A percentile compares a stretch with the other conserved stretches of the same genome.
phyloP scores from a whole-genome alignment of 2,888 invertebrate genomes.

The Lycophotia porphyrea region DNA sequence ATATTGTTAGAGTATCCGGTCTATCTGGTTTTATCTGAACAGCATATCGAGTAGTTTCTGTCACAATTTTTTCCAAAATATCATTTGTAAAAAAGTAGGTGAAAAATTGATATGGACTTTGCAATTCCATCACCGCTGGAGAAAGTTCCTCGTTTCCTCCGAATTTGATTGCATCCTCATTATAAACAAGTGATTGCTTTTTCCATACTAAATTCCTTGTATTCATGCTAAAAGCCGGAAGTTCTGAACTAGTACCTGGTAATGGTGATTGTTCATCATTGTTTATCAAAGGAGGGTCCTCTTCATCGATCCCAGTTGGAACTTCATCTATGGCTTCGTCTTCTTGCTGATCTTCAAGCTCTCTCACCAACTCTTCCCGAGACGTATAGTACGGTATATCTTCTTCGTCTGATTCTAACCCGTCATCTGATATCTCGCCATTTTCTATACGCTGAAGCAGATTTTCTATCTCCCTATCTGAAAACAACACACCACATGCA shows the following conservation, averaged over 20 bases:
- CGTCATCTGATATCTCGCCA: constrained; percentile 54
- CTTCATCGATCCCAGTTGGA: constrained; percentile 12
- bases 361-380: constrained; percentile 37
- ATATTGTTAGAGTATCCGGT: not conserved
- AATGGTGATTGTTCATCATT: constrained; percentile 6
- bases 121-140: constrained; percentile 49
- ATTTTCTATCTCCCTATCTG: constrained; percentile 43
- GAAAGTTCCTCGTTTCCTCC: constrained; percentile 44
- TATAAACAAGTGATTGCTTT: constrained; percentile 43
- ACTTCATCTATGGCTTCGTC: constrained; percentile 19
- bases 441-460: constrained; percentile 39
- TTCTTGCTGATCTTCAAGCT: constrained; percentile 40
- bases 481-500: constrained; percentile 38
- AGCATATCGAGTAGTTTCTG: constrained; percentile 6
- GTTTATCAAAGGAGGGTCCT: too few relatives aligned
- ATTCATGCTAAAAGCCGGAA: constrained; percentile 10
- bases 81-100: constrained; percentile 50
- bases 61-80: constrained; percentile 52
- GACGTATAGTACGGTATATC: constrained; percentile 41
- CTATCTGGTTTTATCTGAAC: constrained; percentile 2
- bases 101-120: constrained; percentile 54
- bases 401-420: constrained; percentile 44
- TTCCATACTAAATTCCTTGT: constrained; percentile 50
- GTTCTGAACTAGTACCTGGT: constrained; percentile 9
- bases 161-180: constrained; percentile 53